These are phyloP conservation scores for Oncorhynchus clarkii DNA, from an alignment of 2,113 vertebrate genomes.

Conservation along the genomic window DNA sequence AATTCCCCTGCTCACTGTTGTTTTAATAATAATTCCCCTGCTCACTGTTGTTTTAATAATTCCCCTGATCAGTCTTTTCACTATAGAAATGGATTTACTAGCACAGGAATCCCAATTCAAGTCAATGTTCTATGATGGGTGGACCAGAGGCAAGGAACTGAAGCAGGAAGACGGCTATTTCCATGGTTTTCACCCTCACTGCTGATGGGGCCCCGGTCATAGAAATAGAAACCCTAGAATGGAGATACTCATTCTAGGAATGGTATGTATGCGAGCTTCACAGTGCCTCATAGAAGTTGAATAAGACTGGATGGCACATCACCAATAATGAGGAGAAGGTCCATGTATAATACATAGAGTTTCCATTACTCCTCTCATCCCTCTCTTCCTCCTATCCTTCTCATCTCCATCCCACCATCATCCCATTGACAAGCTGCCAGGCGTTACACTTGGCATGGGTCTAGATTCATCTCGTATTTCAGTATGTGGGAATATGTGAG, in stretches of 20 bases:
- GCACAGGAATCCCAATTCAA: no score
- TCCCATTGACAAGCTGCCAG: not conserved
- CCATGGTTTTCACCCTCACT: no score
- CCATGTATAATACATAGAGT: slow-evolving; percentile 13
- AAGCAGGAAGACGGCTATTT: no score
- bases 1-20: no score
- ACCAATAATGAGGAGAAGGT: not conserved
- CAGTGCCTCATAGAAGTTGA: not conserved
- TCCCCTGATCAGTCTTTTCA: not conserved
- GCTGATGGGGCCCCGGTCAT: not conserved
- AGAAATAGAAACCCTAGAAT: no score
- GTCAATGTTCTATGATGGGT: no score
- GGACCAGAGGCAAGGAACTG: no score
- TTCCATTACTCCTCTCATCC: not conserved
- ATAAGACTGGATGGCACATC: not conserved
- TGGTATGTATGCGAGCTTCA: not conserved
- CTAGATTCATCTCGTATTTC: not conserved
- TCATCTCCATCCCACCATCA: not conserved
- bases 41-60: no score
- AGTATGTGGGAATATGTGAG: not conserved
- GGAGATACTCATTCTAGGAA: no score
- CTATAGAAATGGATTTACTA: not conserved
- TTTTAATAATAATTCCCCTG: no score
- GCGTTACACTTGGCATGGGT: not conserved
- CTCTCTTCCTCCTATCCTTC: not conserved